Evolutionary conservation across 53 echinoderm and acorn worm species (phyloP).

Genomic region (Actinopyga echinites): DNA sequence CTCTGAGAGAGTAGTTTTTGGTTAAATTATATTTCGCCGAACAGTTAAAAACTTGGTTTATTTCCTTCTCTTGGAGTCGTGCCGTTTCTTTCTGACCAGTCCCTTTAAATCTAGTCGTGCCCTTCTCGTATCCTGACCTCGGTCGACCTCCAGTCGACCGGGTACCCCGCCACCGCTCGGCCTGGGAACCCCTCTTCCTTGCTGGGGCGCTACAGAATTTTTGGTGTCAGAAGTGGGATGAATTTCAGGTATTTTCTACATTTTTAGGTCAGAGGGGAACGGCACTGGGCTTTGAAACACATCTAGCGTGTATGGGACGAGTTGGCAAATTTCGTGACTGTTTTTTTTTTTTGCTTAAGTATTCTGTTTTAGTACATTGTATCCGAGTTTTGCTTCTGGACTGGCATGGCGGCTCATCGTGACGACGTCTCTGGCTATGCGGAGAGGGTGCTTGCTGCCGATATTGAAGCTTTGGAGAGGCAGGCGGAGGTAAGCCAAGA

Average conservation of each 20-base stretch:
- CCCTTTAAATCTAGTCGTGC: too few relatives aligned
- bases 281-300: neutral
- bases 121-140: neutral
- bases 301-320: neutral
- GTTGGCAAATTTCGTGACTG: neutral
- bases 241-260: neutral
- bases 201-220: neutral
- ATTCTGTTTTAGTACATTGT: neutral
- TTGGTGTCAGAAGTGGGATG: conserved; percentile 18
- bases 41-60: too few relatives aligned
- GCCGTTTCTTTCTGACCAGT: too few relatives aligned
- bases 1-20: too few relatives aligned
- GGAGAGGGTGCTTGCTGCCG: conserved; percentile 10
- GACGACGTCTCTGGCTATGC: neutral
- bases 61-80: too few relatives aligned
- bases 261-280: neutral
- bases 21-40: too few relatives aligned
- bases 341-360: neutral
- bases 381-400: neutral
- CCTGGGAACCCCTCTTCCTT: neutral
- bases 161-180: neutral
- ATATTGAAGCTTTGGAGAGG: neutral
- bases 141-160: neutral
- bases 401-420: conserved; percentile 8
- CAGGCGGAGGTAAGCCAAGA: conserved; percentile 11